Base-by-base conservation (phyloP, 2,797 vertebrate genomes). In the Gila robusta region DNA sequence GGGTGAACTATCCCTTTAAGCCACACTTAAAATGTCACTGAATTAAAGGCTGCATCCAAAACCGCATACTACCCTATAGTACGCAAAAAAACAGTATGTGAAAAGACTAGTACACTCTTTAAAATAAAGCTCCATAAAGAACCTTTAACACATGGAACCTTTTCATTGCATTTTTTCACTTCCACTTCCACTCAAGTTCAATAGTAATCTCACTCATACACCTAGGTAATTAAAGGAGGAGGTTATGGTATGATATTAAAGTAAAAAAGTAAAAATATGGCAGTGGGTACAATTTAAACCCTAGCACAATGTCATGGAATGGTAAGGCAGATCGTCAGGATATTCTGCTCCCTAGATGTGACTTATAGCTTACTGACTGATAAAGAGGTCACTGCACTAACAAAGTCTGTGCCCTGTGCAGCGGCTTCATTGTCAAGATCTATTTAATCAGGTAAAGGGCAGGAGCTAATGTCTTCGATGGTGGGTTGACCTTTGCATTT, bases 321-420 rank as follows among this genome's bases (percentile, higher is more conserved):
- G 64, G 26, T 35, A 39, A 49, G 37, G 59, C 70, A 56, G 32
- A 17, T 37, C 73, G 47, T 89, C 82, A 19, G 73, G 73, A 76
- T 83, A 67, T 59, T 5, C 6, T 78, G 32, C 67, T 79, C 32
- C 21, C 59, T 74, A 80, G 49, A 85, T 77, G 76, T 87, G 85
- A 85, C 87, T 87, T 64, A 62, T 69, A 82, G 86, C 87, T 84
- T 87, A 74, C 77, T 86, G 82, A 37, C 73, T 74, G 72, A 52
- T 84, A 83, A 84, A 86, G 86, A 86, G 84, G 81, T 88, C 86
- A 84, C 73, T 83, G 80, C 72, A 83, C 71, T 79, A 83, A 70
- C 78, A 54, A 86, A 81, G 32, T 17, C 39, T 85, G 59, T n/a
- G 23, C 71, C 62, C 44, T 10, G 49, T 76, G 35, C 54, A 83